Evolutionary conservation across 2,888 invertebrate species (phyloP), one percentile per base, ranked within the genome.

Genomic region (Folsomia candida): DNA sequence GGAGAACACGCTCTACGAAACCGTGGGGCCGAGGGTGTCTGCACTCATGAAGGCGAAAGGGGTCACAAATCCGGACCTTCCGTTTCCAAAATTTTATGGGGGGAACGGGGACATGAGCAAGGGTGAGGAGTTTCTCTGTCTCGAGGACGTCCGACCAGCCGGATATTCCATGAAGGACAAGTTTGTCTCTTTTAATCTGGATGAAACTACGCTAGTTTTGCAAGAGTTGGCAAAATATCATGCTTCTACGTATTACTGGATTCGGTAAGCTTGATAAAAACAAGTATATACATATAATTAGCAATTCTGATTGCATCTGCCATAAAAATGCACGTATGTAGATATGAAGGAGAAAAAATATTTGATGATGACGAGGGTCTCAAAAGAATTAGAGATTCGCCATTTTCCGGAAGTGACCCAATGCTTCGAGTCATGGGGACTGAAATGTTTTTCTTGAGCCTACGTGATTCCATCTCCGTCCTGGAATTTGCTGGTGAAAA

Each of bases 81-180:
- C 72, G n/a, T 59, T 66, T 18, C 71, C 76, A 3, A 65, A 65
- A 24, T 62, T 69, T 54, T 72, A 57, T 51, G 61, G 57, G 1
- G 62, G 67, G 2, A 29, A 26, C 0, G 69, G 72, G 28, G 62
- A 67, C 20, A 58, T 54, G n/a, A 68, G 26, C n/a, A 62, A 25
- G n/a, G 67, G 58, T 2, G 61, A 69, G 11, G 69, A 64, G 24
- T 76, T 67, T 64, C 22, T 76, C 9, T 59, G 62, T 1, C 65
- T 79, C 57, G 73, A 77, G 64, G 76, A 79, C 51, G 60, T 79
- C 2, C 63, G 76, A 18, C 69, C 70, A 2, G 9, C 60, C 27
- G 76, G 77, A 0, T 79, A 70, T 59, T 69, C 67, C 61, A 77
- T 79, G 77, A 71, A 69, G 0, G 71, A 79, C 28, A 77, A 79